A percentile compares a stretch with the other conserved stretches of the same genome.
Evolutionary conservation across 2,113 vertebrate species (phyloP).

Genomic region (Trochalopteron elliotii): DNA sequence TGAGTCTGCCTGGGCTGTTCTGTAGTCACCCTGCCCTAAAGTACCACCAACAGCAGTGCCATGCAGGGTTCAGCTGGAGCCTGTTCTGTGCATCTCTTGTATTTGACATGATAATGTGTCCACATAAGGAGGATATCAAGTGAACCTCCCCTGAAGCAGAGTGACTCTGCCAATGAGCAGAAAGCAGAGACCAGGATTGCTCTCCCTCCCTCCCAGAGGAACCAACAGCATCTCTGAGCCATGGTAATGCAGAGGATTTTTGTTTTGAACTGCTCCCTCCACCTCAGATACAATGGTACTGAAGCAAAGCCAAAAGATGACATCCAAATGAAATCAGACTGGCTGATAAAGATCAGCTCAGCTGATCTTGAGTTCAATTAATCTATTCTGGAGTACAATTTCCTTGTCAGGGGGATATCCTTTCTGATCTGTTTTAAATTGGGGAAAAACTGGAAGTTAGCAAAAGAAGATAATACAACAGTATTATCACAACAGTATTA

Average conservation of each 20-base stretch:
- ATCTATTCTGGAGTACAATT: background rate
- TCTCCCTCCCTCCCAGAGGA: background rate
- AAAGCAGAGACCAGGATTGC: background rate
- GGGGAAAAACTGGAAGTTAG: background rate
- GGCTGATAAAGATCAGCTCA: background rate
- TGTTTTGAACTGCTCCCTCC: background rate
- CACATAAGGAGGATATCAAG: background rate
- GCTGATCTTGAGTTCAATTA: background rate
- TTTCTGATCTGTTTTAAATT: background rate
- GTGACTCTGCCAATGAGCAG: background rate
- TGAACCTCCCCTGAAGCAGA: background rate
- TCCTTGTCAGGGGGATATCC: background rate
- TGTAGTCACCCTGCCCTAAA: background rate
- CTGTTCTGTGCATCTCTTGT: background rate
- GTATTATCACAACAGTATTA: no score
- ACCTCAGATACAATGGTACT: background rate
- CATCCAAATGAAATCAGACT: background rate
- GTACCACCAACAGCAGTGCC: background rate
- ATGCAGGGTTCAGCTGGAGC: background rate
- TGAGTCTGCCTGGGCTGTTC: background rate
- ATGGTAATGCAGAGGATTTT: background rate
- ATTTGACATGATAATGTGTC: background rate
- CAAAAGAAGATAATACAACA: background rate
- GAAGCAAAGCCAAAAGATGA: background rate
- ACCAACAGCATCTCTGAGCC: background rate